phyloP scores from a whole-genome alignment of 2,888 invertebrate species.

The Hypomecis punctinalis region DNA sequence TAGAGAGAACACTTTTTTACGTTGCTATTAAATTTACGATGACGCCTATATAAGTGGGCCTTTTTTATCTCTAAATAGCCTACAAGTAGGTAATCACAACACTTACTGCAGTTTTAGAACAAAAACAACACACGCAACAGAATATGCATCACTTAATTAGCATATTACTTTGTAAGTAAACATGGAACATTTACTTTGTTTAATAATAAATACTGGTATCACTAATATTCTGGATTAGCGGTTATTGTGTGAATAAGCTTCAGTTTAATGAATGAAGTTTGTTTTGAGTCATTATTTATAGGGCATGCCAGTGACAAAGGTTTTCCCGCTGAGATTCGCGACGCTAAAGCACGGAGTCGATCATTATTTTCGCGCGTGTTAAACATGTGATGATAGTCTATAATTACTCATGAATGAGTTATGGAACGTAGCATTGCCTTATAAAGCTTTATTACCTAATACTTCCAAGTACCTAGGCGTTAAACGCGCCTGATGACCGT shows the following conservation, averaged over 20 bases:
- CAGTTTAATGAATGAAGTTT: conserved; percentile 3
- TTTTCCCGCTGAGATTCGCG: conserved; percentile 32
- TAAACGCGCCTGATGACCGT: too few species aligned
- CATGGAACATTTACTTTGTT: conserved; percentile 12
- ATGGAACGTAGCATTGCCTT: conserved; percentile 12
- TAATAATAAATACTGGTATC: conserved; percentile 8
- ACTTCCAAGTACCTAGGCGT: not conserved
- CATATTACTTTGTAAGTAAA: conserved; percentile 24
- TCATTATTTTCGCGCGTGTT: conserved; percentile 33
- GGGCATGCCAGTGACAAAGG: conserved; percentile 16
- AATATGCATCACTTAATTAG: conserved; percentile 1
- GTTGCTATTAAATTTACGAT: too few species aligned
- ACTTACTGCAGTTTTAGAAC: too few species aligned
- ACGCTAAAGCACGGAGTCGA: conserved; percentile 10
- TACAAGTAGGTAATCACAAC: too few species aligned
- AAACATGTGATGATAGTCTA: conserved; percentile 8
- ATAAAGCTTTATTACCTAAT: conserved; percentile 15
- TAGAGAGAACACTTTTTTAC: too few species aligned
- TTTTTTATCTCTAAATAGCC: too few species aligned
- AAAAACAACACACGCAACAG: too few species aligned
- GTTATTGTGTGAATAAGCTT: conserved; percentile 7
- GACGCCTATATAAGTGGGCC: too few species aligned
- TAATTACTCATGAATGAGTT: conserved; percentile 26
- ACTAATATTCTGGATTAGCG: not conserved
- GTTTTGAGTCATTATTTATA: conserved; percentile 11